Percentiles rank a stretch among this genome's conserved stretches.
phyloP scores from a whole-genome alignment of 2,888 invertebrate genomes.

The Dexiosoma caninum region DNA sequence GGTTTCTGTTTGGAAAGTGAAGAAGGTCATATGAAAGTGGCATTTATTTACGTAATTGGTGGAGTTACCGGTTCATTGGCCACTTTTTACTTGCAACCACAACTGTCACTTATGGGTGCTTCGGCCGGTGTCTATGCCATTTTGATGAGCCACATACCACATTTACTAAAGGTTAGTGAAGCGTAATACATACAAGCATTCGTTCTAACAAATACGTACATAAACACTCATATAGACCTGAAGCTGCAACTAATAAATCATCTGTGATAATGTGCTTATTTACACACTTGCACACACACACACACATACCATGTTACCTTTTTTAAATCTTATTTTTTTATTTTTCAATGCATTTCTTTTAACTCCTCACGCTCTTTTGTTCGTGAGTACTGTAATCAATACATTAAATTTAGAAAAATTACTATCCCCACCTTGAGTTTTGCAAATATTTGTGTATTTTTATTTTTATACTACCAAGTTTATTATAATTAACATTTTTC shows the following conservation, averaged over 20 bases:
- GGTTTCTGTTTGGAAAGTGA: conserved; percentile 81
- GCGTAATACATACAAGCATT: conserved; percentile 11
- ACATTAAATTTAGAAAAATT: background rate
- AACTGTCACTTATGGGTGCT: conserved; percentile 89
- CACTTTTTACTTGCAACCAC: conserved; percentile 86
- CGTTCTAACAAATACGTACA: background rate
- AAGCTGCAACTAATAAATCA: too few species aligned
- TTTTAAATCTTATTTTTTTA: background rate
- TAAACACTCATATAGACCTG: background rate
- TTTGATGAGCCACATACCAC: conserved; percentile 90
- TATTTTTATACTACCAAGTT: conserved; percentile 32
- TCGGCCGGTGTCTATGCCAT: conserved; percentile 94
- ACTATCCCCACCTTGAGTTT: background rate
- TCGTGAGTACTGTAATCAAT: background rate
- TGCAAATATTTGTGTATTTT: conserved; percentile 2
- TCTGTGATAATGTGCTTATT: background rate
- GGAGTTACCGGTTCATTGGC: conserved; percentile 87
- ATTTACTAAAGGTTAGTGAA: conserved; percentile 83
- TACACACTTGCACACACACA: background rate
- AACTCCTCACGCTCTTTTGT: background rate
- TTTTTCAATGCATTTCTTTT: background rate
- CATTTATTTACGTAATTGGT: conserved; percentile 85
- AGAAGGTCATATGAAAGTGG: conserved; percentile 86
- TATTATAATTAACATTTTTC: conserved; percentile 1
- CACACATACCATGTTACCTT: background rate